A percentile compares a stretch with the other conserved stretches of the same genome.
Evolutionary conservation across 2,113 vertebrate genomes (phyloP).

Genomic region (Alethe diademata): DNA sequence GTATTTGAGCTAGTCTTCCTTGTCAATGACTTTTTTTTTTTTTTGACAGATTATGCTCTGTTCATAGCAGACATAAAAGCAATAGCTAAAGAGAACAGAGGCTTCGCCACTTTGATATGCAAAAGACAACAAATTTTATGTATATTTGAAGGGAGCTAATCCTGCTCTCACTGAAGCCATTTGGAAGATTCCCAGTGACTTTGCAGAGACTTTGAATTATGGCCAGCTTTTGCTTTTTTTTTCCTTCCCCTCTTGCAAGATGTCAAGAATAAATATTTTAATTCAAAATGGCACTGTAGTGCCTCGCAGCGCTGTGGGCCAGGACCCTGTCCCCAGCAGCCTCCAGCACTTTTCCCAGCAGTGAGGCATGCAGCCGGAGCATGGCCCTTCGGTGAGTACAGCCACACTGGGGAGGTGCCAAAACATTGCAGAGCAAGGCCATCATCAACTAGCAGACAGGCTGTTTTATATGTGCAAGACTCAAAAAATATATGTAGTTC

Average conservation of each 20-base stretch:
- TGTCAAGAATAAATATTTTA: slow-evolving; percentile 15
- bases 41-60: background rate
- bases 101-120: background rate
- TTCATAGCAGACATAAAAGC: slow-evolving; percentile 8
- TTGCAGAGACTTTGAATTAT: background rate
- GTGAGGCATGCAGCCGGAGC: fast-evolving
- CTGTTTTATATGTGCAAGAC: background rate
- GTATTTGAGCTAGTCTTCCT: background rate
- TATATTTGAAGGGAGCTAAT: background rate
- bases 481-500: background rate
- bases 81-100: slow-evolving; percentile 22
- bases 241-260: background rate
- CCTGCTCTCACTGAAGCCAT: background rate
- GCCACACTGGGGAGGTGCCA: background rate
- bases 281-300: background rate
- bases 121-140: slow-evolving; percentile 8
- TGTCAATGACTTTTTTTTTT: background rate
- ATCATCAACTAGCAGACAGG: background rate
- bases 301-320: fast-evolving
- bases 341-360: fast-evolving
- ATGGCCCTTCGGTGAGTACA: fast-evolving
- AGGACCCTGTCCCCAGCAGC: background rate
- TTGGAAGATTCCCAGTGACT: slow-evolving; percentile 23
- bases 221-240: background rate
- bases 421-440: background rate